These are phyloP conservation scores for Epinephelus awoara DNA, from an alignment of 2,797 vertebrate species.

Conservation along the genomic window DNA sequence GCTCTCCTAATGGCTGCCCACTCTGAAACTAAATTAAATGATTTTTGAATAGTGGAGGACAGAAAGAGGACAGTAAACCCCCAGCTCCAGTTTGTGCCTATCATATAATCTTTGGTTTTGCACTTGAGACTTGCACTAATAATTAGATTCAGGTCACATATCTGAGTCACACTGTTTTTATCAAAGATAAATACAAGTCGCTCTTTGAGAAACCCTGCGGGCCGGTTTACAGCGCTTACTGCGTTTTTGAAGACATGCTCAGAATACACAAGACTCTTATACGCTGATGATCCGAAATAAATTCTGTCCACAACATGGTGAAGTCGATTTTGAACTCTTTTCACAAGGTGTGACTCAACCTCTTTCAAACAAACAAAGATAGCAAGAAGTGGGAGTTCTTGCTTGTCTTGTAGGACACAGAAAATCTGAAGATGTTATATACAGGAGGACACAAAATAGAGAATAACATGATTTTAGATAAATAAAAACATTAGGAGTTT, in stretches of 20 bases:
- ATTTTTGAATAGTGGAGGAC: slow-evolving; percentile 47
- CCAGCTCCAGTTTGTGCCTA: neutral
- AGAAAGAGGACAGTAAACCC: slow-evolving; percentile 32
- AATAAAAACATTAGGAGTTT: neutral
- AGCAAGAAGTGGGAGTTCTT: slow-evolving; percentile 3
- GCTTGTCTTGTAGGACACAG: neutral
- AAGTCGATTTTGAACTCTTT: slow-evolving; percentile 24
- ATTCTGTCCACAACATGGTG: neutral
- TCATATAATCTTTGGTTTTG: slow-evolving; percentile 33
- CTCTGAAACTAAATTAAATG: slow-evolving; percentile 35
- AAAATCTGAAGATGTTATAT: neutral
- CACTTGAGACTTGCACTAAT: slow-evolving; percentile 20
- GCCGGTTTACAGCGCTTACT: slow-evolving; percentile 29
- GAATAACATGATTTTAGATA: neutral
- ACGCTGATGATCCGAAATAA: neutral
- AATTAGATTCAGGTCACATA: slow-evolving; percentile 51
- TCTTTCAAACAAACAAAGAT: slow-evolving; percentile 12
- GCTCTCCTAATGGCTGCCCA: slow-evolving; percentile 28
- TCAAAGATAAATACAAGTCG: slow-evolving; percentile 48
- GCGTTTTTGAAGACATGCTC: slow-evolving; percentile 39
- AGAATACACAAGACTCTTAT: slow-evolving; percentile 24
- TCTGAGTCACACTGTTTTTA: slow-evolving; percentile 35
- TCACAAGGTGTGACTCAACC: slow-evolving; percentile 14
- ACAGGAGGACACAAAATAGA: neutral
- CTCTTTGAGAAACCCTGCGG: slow-evolving; percentile 33